Evolutionary conservation across 1,140 invertebrate species (phyloP), one percentile per base, ranked within the genome.

Genomic region (Tetramorium alpestre): DNA sequence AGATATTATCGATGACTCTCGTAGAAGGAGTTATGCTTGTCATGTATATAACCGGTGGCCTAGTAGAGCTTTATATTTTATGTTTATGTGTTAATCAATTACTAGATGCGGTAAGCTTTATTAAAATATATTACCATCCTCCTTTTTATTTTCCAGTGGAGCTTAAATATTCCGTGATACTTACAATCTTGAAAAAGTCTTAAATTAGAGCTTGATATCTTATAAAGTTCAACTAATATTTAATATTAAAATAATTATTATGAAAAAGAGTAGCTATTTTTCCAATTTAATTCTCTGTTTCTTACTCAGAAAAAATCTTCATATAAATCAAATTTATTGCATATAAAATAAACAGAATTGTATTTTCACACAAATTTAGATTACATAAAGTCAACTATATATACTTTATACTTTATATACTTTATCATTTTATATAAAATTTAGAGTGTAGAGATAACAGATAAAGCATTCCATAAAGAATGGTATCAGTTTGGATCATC

Each of bases 51-150:
- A 8, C 28, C 11, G 90, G 86, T 3, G 75, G 80, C 1, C 16
- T 92, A 25, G 69, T 87, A 13, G 87, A 92, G 62, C 65, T 92
- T 16, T 92, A 92, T 41, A 82, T 92, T 54, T n/a, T 92, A 7
- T 92, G 91, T 41, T 92, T 65, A 5, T 92, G 86, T 2, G 67
- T 89, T n/a, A 88, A 92, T 70, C 72, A 87, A 22, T 86, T 92
- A 67, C 10, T 92, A 33, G 90, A 92, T 22, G 85, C 91, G 84
- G 91, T 92, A 85, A 87, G 58, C 1, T 70, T 67, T 64, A 0
- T 54, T 51, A 7, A 28, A 49, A 69, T 25, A 13, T 47, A 64
- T 69, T 41, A 2, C 2, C n/a, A 69, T 0, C 0, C 13, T 67
- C 7, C 10, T 65, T 67, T 67, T 10, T 44, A 67, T 64, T n/a